Base-by-base conservation (phyloP, 2,797 vertebrate genomes). In the Stomatorhinus walkeri region DNA sequence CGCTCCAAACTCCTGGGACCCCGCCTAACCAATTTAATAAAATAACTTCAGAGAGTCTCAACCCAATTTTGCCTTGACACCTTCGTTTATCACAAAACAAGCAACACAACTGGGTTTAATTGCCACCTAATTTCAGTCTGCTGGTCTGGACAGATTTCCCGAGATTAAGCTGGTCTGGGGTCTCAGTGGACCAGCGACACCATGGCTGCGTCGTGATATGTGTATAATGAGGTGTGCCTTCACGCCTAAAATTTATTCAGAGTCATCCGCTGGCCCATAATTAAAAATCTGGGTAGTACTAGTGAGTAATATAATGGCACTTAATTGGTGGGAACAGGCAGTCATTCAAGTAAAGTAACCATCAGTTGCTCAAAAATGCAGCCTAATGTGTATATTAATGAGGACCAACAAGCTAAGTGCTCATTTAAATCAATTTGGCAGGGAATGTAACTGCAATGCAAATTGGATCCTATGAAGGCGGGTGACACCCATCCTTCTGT, bases 71-170 rank as follows among this genome's bases (percentile, higher is more conserved):
- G 92, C 90, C 85, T 89, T 91, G 93, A 91, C 94, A 90, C 91
- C 92, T 90, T 92, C 72, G 87, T 91, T 93, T 79, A 92, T 89
- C 89, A 88, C 90, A 91, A 93, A 95, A 93, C 91, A 94, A 93
- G 91, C 92, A 91, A 91, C 91, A 93, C 93, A 90, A 90, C 92
- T 88, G 84, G 61, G 93, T 91, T 92, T 93, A 95, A 94, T 91
- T 94, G 93, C 91, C 93, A 92, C 90, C 93, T 94, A 93, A 95
- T 94, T 94, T 93, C 91, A 92, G 90, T 83, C 92, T 93, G 94
- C 93, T 91, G 89, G 89, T 72, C 90, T 90, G 92, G 87, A 93
- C 92, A 91, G 90, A 89, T 90, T 93, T 89, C 90, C 5, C 0
- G 93, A 90, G 89, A 93, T 64, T 88, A 92, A 90, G 87, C 87